Evolutionary conservation across 2,113 vertebrate species (phyloP).

Genomic region (Cichladusa arquata): DNA sequence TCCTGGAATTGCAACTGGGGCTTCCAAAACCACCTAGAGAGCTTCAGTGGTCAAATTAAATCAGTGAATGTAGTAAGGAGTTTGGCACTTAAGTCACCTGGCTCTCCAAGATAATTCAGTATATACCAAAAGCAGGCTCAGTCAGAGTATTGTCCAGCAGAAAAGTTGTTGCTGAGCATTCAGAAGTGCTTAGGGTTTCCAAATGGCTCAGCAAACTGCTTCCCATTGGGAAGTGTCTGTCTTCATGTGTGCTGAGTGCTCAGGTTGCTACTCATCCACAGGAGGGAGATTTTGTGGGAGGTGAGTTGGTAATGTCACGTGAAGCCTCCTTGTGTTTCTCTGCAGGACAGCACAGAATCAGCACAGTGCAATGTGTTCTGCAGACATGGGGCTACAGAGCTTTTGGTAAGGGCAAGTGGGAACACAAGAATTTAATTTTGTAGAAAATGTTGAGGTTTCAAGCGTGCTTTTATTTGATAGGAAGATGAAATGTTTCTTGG

Average conservation of each 20-base stretch:
- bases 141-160: not conserved
- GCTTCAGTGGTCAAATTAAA: conserved; percentile 45
- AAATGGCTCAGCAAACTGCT: not conserved
- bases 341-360: not conserved
- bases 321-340: not conserved
- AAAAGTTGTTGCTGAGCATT: not conserved
- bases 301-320: not conserved
- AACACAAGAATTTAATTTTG: not conserved
- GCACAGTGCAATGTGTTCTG: not conserved
- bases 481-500: not conserved
- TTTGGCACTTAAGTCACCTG: not conserved
- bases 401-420: not conserved
- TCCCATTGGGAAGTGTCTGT: not conserved
- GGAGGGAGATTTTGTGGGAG: not conserved
- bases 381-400: not conserved
- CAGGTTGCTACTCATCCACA: not conserved
- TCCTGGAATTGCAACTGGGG: not conserved
- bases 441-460: not conserved
- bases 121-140: not conserved
- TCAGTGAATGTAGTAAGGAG: not conserved
- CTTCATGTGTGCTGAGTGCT: not conserved
- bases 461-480: not conserved
- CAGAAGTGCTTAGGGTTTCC: not conserved
- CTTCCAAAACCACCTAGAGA: conserved; percentile 13
- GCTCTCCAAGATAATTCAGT: not conserved